phyloP scores from a whole-genome alignment of 2,113 vertebrate genomes.

The Sialia sialis region DNA sequence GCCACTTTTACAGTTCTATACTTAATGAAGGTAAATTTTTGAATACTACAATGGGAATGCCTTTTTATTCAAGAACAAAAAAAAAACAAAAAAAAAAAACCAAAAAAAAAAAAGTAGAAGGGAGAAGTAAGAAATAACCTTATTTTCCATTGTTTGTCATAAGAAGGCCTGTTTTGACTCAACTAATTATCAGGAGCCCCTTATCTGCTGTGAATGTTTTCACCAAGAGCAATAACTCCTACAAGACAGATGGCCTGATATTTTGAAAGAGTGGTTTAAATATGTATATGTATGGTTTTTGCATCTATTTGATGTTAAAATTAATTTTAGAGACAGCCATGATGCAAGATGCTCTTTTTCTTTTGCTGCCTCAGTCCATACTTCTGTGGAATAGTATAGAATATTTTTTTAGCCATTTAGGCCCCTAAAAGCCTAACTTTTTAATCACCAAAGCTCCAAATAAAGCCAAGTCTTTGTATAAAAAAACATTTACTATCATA shows the following conservation, averaged over 20 bases:
- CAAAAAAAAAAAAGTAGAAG: neutral
- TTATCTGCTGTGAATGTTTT: slow-evolving; percentile 20
- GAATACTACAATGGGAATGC: neutral
- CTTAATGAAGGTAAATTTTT: neutral
- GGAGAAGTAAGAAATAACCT: neutral
- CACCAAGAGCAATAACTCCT: slow-evolving; percentile 51
- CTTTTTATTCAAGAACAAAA: neutral
- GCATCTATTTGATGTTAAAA: slow-evolving; percentile 51
- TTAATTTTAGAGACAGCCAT: neutral
- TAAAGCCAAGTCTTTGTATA: neutral
- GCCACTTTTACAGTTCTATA: neutral
- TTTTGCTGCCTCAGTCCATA: neutral
- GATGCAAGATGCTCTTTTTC: slow-evolving; percentile 4
- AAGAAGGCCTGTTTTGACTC: neutral
- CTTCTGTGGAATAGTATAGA: neutral
- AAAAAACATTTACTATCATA: neutral
- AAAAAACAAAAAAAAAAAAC: neutral
- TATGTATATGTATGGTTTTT: slow-evolving; percentile 23
- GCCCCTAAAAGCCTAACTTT: neutral
- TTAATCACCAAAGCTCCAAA: neutral
- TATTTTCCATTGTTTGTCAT: slow-evolving; percentile 5
- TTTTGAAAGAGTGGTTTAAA: slow-evolving; percentile 39
- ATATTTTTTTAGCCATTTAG: neutral
- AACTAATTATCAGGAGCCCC: slow-evolving; percentile 9
- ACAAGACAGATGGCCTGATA: slow-evolving; percentile 40